Percentiles rank a stretch among this genome's conserved stretches.
phyloP scores from a whole-genome alignment of 2,113 vertebrate genomes.

The Pedionomus torquatus region DNA sequence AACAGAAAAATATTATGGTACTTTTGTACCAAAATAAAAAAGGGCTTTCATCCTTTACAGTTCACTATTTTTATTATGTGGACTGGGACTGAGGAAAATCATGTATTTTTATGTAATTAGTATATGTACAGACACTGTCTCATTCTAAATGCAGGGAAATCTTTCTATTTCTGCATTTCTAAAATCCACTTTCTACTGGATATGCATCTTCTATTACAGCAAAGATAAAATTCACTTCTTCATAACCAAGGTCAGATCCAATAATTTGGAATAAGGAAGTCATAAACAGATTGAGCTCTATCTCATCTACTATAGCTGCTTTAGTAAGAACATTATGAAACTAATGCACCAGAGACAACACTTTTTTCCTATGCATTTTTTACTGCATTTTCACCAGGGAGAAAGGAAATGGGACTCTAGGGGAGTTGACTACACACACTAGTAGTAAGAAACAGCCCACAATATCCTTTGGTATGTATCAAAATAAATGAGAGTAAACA shows the following conservation, averaged over 20 bases:
- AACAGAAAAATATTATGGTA: neutral
- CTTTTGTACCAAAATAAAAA: neutral
- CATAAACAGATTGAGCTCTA: neutral
- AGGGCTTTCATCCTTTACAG: neutral
- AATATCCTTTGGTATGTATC: neutral
- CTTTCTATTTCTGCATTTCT: neutral
- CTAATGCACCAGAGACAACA: neutral
- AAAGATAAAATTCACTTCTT: neutral
- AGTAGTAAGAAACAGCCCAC: neutral
- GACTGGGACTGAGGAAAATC: neutral
- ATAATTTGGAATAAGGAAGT: neutral
- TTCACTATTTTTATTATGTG: neutral
- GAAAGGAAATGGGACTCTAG: neutral
- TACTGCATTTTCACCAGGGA: neutral
- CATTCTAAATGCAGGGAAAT: neutral
- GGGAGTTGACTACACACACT: neutral
- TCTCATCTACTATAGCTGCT: neutral
- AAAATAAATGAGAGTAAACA: slow-evolving; percentile 6
- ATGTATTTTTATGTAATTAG: neutral
- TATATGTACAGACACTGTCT: neutral
- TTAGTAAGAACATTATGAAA: neutral
- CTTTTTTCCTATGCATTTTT: neutral
- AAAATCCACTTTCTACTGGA: neutral
- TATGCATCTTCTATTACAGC: neutral
- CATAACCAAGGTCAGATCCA: neutral